Evolutionary conservation across 2,888 invertebrate genomes (phyloP).

Genomic region (Cordilura impudica): DNA sequence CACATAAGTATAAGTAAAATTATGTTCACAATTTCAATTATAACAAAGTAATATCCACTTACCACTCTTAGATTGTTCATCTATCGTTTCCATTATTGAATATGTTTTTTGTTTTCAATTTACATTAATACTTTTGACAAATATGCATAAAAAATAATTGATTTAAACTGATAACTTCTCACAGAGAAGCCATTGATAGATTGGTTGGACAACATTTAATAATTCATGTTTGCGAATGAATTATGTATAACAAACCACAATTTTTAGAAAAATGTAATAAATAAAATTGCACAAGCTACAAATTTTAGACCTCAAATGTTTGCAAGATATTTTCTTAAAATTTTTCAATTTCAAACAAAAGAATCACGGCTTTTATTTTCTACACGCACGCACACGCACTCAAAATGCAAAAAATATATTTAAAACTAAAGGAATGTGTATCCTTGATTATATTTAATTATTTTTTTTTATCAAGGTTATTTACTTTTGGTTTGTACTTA

Average conservation of each 20-base stretch:
- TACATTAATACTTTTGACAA: constrained; percentile 18
- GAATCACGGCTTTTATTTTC: background rate
- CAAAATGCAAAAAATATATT: background rate
- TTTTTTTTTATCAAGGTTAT: background rate
- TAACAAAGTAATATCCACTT: constrained; percentile 58
- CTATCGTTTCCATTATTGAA: constrained; percentile 74
- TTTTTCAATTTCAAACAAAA: background rate
- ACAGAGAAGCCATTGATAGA: constrained; percentile 56
- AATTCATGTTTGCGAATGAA: background rate
- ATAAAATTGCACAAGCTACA: background rate
- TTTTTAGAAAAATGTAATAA: too few relatives aligned
- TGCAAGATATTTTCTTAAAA: background rate
- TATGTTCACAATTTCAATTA: background rate
- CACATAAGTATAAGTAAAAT: constrained; percentile 3
- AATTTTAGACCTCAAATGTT: background rate
- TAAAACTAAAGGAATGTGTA: constrained; percentile 19
- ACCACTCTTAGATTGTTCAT: constrained; percentile 75
- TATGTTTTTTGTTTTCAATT: constrained; percentile 20
- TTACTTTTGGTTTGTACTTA: background rate
- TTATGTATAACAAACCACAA: background rate
- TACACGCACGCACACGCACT: background rate
- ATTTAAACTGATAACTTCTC: constrained; percentile 47
- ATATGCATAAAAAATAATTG: background rate
- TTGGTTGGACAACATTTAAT: background rate
- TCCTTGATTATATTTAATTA: constrained; percentile 5